Evolutionary conservation across 2,888 invertebrate species (phyloP).

Genomic region (Eledone cirrhosa): DNA sequence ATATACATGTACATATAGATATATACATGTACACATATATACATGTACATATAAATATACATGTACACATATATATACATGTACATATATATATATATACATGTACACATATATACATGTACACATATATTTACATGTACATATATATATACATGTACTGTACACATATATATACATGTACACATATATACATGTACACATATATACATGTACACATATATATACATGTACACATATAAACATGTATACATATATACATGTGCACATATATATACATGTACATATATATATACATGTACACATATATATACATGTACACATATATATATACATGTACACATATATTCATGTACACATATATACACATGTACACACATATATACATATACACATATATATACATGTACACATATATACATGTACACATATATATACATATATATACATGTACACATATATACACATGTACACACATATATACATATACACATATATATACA

Average conservation of each 20-base stretch:
- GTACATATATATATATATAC: too few relatives aligned
- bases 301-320: background rate
- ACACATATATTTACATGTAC: background rate
- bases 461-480: background rate
- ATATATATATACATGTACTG: background rate
- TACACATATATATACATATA: background rate
- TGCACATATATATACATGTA: background rate
- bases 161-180: background rate
- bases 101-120: too few relatives aligned
- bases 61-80: too few relatives aligned
- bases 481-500: background rate
- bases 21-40: background rate
- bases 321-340: background rate
- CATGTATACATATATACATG: background rate
- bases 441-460: background rate
- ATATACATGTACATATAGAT: background rate
- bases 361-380: background rate
- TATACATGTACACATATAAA: background rate
- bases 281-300: background rate
- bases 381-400: background rate
- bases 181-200: background rate
- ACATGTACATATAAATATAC: background rate
- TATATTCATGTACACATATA: background rate
- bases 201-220: background rate
- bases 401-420: background rate